Conservation (phyloP, 2,797 vertebrate species). For the Sebastiscus albofasciatus region DNA sequence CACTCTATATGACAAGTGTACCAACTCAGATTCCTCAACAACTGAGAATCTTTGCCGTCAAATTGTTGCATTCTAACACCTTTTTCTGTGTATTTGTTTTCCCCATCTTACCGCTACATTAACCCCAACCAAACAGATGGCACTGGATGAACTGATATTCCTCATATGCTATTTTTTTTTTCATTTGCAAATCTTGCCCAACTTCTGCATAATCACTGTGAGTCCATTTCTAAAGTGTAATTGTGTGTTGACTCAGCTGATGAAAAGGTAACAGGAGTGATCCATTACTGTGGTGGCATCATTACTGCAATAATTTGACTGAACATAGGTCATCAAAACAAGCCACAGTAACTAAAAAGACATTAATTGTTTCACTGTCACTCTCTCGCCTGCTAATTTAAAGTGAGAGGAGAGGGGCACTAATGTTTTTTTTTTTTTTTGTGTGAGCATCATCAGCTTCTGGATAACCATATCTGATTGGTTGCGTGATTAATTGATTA, state of each 20-base stretch:
- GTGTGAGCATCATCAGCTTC: slow-evolving; percentile 46
- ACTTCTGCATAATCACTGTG: slow-evolving; percentile 21
- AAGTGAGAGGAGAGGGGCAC: slow-evolving; percentile 46
- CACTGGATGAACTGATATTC: background rate
- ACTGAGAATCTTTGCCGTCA: background rate
- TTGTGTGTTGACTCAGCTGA: slow-evolving; percentile 62
- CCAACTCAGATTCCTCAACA: background rate
- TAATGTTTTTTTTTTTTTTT: slow-evolving; percentile 58
- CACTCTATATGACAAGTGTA: background rate
- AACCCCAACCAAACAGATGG: background rate
- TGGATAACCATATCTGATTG: slow-evolving; percentile 58
- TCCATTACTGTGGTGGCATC: slow-evolving; percentile 75
- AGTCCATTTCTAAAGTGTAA: slow-evolving; percentile 46
- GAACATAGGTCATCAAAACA: slow-evolving; percentile 73
- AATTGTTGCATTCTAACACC: background rate
- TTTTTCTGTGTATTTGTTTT: background rate
- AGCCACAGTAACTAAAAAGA: slow-evolving; percentile 55
- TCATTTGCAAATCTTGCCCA: slow-evolving; percentile 14
- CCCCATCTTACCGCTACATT: background rate
- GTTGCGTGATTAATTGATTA: slow-evolving; percentile 66
- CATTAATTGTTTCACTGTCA: slow-evolving; percentile 67
- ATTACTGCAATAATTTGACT: slow-evolving; percentile 77
- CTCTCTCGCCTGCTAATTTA: slow-evolving; percentile 52
- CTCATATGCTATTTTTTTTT: background rate
- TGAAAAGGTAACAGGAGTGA: slow-evolving; percentile 66